Evolutionary conservation across 2,888 invertebrate genomes (phyloP), one percentile per base, ranked within the genome.

Genomic region (Cantharis nigra): DNA sequence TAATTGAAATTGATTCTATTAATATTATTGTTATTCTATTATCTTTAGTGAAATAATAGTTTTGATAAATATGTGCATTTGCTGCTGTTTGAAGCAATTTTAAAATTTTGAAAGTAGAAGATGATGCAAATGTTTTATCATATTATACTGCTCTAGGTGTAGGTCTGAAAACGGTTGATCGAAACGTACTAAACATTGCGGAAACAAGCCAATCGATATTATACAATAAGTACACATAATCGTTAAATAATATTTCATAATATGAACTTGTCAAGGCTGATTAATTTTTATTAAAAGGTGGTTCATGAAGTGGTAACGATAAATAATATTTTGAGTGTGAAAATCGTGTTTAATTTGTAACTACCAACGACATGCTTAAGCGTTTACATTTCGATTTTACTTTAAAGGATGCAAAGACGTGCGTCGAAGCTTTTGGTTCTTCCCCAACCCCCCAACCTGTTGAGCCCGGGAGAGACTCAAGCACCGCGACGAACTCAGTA

Each of bases 381-480:
- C 30, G 16, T 63, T 70, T 64, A 63, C 63, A 30, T 78, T 69
- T 71, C 71, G 33, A 49, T 28, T 71, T 72, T 65, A 63, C 72
- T 63, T 11, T 23, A 16, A 67, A 18, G 28, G 63, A 18, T 62
- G 70, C 64, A 23, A 71, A 67, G 77, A 78, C 81, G 81, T 81
- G 74, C 75, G 80, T 81, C 81, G 78, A 65, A 81, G 78, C 78
- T 75, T 64, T 69, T 11, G 63, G 63, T 49, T 74, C 69, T 69
- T 72, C 75, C 80, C 70, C 78, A 80, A 80, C 83, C 84, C 83
- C 86, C 82, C 85, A 87, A 87, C 87, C 87, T 87, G 87, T 87
- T 87, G 87, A 87, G 85, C 84, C 85, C 86, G 82, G 85, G 84
- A 79, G 78, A 81, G 74, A 79, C 77, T 78, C 75, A 78, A 79